Base-by-base conservation (phyloP, 2,888 invertebrate species). In the Fragum sueziense region DNA sequence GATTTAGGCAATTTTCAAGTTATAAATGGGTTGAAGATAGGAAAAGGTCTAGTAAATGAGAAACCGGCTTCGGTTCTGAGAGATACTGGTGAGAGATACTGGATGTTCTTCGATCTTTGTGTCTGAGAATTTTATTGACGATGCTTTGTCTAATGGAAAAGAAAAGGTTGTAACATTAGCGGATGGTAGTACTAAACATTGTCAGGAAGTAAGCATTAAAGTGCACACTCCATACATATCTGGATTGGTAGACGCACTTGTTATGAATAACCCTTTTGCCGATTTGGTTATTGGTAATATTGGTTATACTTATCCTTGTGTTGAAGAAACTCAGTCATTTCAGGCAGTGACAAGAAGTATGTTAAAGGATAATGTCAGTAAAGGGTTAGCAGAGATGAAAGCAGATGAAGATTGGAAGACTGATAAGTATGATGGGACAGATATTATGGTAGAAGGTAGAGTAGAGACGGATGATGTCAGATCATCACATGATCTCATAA, bases 291-390 rank as follows among this genome's bases (percentile, higher is more conserved):
- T 57, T 17, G 57, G 57, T 9, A 57, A 57, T n/a, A 25, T 57
- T 20, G 57, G 57, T 57, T 9, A 57, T n/a, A 25, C 25, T 14
- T 57, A 57, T n/a, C n/a, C 9, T 14, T 9, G 25, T 20, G 7
- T 9, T 25, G 57, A 14, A 25, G 7, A 20, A 22, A 20, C 7
- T 14, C 22, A 57, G 25, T 57, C 57, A 57, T 57, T 57, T 57
- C 57, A 57, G 25, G 57, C 57, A 22, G n/a, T 57, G 57, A 57
- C 57, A 22, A 57, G 57, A 57, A 57, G 57, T 57, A 57, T 57
- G 57, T 9, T 22, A 57, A n/a, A 57, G n/a, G 9, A 57, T 17
- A n/a, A n/a, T 25, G 9, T 14, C 14, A 17, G 14, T 9, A 22
- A 57, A 25, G 57, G n/a, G n/a, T 20, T 57, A 57, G 25, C 25